Evolutionary conservation across 37 sponge, comb jelly and placozoan species (phyloP), one percentile per base, ranked within the genome.

Genomic region (Tethya wilhelma): DNA sequence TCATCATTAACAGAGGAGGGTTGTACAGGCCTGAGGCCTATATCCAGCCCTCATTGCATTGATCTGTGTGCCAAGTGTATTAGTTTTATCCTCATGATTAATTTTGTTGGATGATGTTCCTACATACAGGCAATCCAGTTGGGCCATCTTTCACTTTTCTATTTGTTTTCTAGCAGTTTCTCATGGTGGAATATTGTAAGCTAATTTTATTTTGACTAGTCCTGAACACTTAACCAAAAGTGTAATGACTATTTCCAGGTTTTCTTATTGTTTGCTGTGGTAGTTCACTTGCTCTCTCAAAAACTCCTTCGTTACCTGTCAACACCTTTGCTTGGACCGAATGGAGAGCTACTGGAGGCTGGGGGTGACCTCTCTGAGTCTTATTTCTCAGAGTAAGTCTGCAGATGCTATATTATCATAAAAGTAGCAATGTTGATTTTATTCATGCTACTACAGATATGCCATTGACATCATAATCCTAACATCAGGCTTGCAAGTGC

Each of bases 391-490:
- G 89, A 89, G 89, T 89, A 33, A 68, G 89, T 77, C 53, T 49
- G 53, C 14, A n/a, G 14, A 9, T 49, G 14, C 53, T 49, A 49
- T 49, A 49, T 9, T 49, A 49, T 49, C 9, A 49, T 49, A n/a
- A n/a, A n/a, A n/a, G n/a, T n/a, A n/a, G n/a, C n/a, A n/a, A n/a
- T n/a, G 28, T 58, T 58, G 59, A 28, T 28, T n/a, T 9, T 4
- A 9, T 28, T 4, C 59, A 58, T 62, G 28, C 63, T 69, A 41
- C 1, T 40, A 45, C 38, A 92, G 92, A 65, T 92, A 87, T 49
- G 69, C 63, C 32, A 92, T 87, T 29, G 92, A 92, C 74, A 45
- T 74, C 1, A 74, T 87, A n/a, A 84, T 92, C 32, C 73, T 92
- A 38, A 87, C 88, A 5, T 19, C 79, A 39, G 73, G 49, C 26